Evolutionary conservation across 1,140 invertebrate species (phyloP).

Genomic region (Drosophila nigrodunni): DNA sequence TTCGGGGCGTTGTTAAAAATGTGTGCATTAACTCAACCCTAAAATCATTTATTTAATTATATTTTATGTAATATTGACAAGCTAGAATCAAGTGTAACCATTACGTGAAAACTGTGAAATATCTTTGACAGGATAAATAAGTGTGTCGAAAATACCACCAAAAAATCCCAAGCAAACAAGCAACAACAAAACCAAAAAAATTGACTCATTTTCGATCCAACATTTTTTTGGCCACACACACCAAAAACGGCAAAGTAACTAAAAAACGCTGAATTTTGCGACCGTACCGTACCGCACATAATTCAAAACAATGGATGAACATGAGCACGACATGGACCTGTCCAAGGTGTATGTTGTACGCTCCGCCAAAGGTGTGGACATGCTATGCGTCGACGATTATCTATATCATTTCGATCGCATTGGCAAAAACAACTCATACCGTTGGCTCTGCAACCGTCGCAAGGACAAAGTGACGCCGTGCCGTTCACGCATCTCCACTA

Average conservation of each 20-base stretch:
- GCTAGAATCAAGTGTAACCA: neutral
- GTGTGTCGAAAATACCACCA: conserved; percentile 64
- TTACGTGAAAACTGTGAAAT: neutral
- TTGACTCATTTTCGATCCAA: conserved; percentile 63
- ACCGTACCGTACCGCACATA: conserved; percentile 21
- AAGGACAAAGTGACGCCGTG: conserved; percentile 78
- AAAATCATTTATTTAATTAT: conserved; percentile 11
- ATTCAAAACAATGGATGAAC: conserved; percentile 66
- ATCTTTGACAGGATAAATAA: conserved; percentile 33
- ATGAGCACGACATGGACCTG: conserved; percentile 68
- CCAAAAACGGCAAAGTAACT: conserved; percentile 51
- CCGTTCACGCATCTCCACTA: conserved; percentile 68
- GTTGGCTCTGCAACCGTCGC: conserved; percentile 77
- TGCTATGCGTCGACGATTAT: conserved; percentile 77
- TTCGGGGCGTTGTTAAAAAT: conserved; percentile 66
- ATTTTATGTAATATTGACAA: conserved; percentile 32
- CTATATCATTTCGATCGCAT: conserved; percentile 78
- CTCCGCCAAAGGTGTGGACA: conserved; percentile 78
- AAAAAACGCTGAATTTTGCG: conserved; percentile 57
- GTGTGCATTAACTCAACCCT: conserved; percentile 48
- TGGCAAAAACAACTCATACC: conserved; percentile 71
- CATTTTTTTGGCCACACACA: conserved; percentile 65
- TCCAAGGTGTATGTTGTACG: conserved; percentile 74
- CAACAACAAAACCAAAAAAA: conserved; percentile 54
- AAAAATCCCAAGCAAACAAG: conserved; percentile 66